phyloP scores from a whole-genome alignment of 2,888 invertebrate species.

The Ophioninae sp. region DNA sequence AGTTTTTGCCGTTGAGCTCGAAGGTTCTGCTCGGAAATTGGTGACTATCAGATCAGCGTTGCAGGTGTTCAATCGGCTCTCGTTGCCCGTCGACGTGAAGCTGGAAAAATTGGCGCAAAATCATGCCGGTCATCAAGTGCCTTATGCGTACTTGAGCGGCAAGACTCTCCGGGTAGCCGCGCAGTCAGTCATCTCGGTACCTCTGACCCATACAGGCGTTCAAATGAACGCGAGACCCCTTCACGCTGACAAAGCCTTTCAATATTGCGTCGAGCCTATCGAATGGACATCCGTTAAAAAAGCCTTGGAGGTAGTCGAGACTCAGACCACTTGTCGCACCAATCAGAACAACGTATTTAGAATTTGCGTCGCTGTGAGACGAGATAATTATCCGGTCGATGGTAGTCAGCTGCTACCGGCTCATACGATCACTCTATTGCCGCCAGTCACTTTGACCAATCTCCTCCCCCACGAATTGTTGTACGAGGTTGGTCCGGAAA shows the following conservation, averaged over 20 bases:
- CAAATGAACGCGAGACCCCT: conserved; percentile 89
- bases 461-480: conserved; percentile 92
- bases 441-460: conserved; percentile 93
- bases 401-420: conserved; percentile 87
- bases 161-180: conserved; percentile 80
- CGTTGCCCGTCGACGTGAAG: conserved; percentile 87
- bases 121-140: conserved; percentile 77
- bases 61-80: conserved; percentile 89
- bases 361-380: conserved; percentile 90
- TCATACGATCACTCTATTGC: conserved; percentile 92
- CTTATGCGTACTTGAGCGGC: conserved; percentile 68
- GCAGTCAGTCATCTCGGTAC: conserved; percentile 87
- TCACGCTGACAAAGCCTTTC: conserved; percentile 81
- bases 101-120: conserved; percentile 84
- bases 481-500: conserved; percentile 83
- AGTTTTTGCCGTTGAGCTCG: conserved; percentile 94
- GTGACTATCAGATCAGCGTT: conserved; percentile 96
- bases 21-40: conserved; percentile 96
- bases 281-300: conserved; percentile 85
- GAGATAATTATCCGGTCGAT: conserved; percentile 91
- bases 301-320: conserved; percentile 77
- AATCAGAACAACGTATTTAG: conserved; percentile 82
- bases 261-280: conserved; percentile 84
- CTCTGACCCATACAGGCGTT: conserved; percentile 88
- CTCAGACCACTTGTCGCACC: conserved; percentile 75